phyloP scores from a whole-genome alignment of 2,888 invertebrate species.

The Lutraria lutraria region DNA sequence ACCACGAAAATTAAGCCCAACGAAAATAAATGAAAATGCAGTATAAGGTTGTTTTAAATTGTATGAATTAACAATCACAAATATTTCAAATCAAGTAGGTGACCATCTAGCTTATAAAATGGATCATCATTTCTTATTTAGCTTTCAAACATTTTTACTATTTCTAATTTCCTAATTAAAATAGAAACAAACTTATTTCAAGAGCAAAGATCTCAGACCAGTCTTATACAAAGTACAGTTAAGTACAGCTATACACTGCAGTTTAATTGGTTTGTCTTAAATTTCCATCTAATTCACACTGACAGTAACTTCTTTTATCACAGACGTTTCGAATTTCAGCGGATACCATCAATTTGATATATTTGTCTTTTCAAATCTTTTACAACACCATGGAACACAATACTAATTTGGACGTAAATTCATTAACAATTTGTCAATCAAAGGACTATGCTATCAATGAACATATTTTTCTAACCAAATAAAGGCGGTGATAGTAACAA shows the following conservation, averaged over 20 bases:
- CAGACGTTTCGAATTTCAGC: conserved; percentile 39
- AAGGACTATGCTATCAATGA: conserved; percentile 6
- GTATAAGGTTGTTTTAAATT: too few relatives aligned
- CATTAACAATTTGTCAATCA: conserved; percentile 66
- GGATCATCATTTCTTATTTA: not conserved
- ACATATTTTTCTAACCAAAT: conserved; percentile 21
- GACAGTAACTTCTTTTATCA: conserved; percentile 37
- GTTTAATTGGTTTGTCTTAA: conserved; percentile 42
- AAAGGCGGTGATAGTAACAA: not conserved
- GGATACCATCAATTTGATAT: conserved; percentile 49
- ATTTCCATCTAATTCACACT: conserved; percentile 47
- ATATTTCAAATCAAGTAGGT: too few relatives aligned
- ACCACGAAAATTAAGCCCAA: too few relatives aligned
- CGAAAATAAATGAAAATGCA: too few relatives aligned
- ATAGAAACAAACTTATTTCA: not conserved
- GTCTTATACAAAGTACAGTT: not conserved
- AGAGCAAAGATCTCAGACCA: not conserved
- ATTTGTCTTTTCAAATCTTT: conserved; percentile 35
- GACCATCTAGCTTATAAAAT: not conserved
- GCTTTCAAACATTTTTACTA: not conserved
- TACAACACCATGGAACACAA: conserved; percentile 10
- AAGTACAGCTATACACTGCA: conserved; percentile 9
- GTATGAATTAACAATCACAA: too few relatives aligned
- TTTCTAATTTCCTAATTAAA: too few relatives aligned
- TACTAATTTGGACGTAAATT: conserved; percentile 44